Conservation (phyloP, 2,888 invertebrate genomes). For the Hemithea aestivaria region DNA sequence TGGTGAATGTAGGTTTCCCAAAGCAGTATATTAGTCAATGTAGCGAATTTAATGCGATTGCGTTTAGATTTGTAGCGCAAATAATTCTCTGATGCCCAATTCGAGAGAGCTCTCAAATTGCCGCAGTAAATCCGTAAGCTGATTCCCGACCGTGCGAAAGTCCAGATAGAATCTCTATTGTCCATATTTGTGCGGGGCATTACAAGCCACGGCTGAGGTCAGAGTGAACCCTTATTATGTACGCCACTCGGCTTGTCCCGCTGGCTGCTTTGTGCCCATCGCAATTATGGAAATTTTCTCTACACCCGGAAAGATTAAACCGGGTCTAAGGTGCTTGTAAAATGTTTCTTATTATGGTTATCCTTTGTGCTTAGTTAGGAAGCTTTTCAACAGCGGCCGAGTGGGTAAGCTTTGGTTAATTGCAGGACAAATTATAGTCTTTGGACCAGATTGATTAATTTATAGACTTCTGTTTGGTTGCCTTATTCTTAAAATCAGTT, state of each 20-base stretch:
- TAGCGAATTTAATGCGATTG: slow-evolving; percentile 12
- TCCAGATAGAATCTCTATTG: slow-evolving; percentile 52
- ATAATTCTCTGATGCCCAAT: slow-evolving; percentile 24
- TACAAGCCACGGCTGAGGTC: slow-evolving; percentile 53
- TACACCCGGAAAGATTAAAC: slow-evolving; percentile 13
- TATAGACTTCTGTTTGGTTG: too few relatives aligned
- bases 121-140: slow-evolving; percentile 38
- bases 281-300: slow-evolving; percentile 22
- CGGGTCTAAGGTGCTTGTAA: slow-evolving; percentile 10
- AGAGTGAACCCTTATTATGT: slow-evolving; percentile 58
- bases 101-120: slow-evolving; percentile 39
- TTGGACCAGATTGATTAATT: too few relatives aligned
- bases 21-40: slow-evolving; percentile 11
- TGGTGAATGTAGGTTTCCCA: slow-evolving; percentile 7
- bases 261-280: slow-evolving; percentile 31
- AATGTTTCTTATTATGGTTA: slow-evolving; percentile 7
- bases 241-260: slow-evolving; percentile 37
- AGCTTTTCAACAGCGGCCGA: too few relatives aligned
- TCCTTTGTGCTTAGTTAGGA: too few relatives aligned
- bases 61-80: slow-evolving; percentile 10
- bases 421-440: too few relatives aligned
- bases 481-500: too few relatives aligned
- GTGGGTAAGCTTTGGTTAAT: too few relatives aligned
- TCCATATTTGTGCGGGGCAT: slow-evolving; percentile 55
- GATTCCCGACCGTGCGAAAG: slow-evolving; percentile 57